Evolutionary conservation across 2,113 vertebrate species (phyloP).

Genomic region (Shinisaurus crocodilurus): DNA sequence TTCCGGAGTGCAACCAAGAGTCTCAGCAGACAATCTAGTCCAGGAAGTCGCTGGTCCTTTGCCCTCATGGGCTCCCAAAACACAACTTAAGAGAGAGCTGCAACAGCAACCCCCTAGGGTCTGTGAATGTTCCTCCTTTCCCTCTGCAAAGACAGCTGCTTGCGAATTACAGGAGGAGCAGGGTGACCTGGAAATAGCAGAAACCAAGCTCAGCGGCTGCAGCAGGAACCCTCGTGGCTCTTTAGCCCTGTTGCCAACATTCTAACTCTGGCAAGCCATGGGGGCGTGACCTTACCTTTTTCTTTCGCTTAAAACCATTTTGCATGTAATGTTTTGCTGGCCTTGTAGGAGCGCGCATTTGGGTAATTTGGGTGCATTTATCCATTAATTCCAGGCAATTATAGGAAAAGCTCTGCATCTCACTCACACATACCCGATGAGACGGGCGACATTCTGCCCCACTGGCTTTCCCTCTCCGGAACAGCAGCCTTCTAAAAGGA

Average conservation of each 20-base stretch:
- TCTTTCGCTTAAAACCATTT: background rate
- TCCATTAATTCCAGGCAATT: slow-evolving; percentile 21
- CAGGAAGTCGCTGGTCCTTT: background rate
- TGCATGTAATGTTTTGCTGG: background rate
- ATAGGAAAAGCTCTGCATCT: background rate
- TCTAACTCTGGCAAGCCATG: background rate
- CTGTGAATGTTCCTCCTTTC: background rate
- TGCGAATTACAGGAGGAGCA: slow-evolving; percentile 9
- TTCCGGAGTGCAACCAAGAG: background rate
- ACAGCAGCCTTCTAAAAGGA: background rate
- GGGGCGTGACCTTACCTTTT: background rate
- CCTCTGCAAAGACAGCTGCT: background rate
- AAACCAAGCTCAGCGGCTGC: background rate
- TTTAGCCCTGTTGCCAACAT: background rate
- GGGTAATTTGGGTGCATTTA: background rate
- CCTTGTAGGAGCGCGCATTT: background rate
- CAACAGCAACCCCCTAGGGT: background rate
- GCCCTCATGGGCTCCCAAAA: background rate
- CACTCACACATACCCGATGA: background rate
- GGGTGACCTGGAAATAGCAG: slow-evolving; percentile 6
- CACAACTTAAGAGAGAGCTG: background rate
- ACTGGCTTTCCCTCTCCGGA: background rate
- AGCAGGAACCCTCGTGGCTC: background rate
- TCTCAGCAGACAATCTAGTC: background rate
- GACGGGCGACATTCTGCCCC: background rate